These are phyloP conservation scores for Forbesichthys papilliferus DNA, from an alignment of 2,113 vertebrate genomes.

Conservation along the genomic window DNA sequence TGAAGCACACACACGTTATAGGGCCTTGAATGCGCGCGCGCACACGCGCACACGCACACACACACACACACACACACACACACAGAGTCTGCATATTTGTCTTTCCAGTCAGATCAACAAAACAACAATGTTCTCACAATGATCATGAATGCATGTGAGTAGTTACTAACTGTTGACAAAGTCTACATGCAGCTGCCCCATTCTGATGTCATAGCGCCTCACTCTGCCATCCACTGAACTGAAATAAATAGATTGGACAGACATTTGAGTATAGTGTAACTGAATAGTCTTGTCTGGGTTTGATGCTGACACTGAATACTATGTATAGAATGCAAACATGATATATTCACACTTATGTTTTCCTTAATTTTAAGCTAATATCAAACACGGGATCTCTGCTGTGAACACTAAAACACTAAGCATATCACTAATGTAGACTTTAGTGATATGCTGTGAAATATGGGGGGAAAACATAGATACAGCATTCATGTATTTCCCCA, in stretches of 20 bases:
- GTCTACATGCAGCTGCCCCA: slow-evolving; percentile 86
- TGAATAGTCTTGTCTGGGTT: neutral
- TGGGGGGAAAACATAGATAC: no score
- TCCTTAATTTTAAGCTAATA: neutral
- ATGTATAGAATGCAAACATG: neutral
- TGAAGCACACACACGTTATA: slow-evolving; percentile 94
- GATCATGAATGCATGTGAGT: neutral
- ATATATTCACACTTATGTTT: neutral
- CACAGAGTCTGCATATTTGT: neutral
- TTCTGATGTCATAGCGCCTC: slow-evolving; percentile 88
- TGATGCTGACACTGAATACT: neutral
- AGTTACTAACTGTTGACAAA: slow-evolving; percentile 85
- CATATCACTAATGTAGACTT: no score
- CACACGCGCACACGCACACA: neutral
- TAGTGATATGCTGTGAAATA: no score
- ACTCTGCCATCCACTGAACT: slow-evolving; percentile 84
- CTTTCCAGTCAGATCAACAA: neutral
- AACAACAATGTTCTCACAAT: no score
- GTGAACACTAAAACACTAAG: no score
- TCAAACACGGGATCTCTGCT: neutral
- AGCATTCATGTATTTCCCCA: no score
- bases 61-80: no score
- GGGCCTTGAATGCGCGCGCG: slow-evolving; percentile 75
- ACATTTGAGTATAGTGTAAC: neutral
- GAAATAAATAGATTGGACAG: neutral